These are phyloP conservation scores for Fragum whitleyi DNA, from an alignment of 2,888 invertebrate species.

Conservation along the genomic window DNA sequence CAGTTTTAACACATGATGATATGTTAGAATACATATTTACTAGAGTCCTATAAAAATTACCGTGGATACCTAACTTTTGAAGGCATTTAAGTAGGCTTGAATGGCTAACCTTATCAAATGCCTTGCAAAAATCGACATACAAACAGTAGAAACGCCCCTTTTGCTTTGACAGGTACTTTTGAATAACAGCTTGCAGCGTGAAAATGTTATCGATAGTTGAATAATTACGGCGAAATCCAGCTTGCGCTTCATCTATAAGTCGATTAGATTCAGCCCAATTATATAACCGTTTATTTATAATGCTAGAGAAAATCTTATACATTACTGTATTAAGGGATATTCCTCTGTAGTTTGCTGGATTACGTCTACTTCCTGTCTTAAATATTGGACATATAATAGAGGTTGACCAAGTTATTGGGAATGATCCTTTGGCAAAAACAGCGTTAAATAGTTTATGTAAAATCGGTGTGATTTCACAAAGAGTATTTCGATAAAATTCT, in stretches of 20 bases:
- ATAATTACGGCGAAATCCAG: too few species aligned
- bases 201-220: too few species aligned
- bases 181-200: too few species aligned
- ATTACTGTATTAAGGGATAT: too few species aligned
- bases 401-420: neutral
- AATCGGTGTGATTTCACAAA: neutral
- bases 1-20: slow-evolving; percentile 10
- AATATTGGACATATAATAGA: neutral
- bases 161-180: too few species aligned
- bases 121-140: slow-evolving; percentile 10
- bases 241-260: neutral
- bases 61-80: too few species aligned
- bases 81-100: neutral
- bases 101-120: neutral
- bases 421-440: neutral
- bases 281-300: neutral
- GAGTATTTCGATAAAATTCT: neutral
- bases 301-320: neutral
- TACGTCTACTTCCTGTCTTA: too few species aligned
- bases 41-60: neutral
- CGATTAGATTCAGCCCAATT: neutral
- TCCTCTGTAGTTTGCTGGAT: neutral
- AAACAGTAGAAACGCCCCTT: neutral
- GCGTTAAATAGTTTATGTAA: neutral
- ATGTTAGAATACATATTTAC: slow-evolving; percentile 4